Evolutionary conservation across 1,140 invertebrate genomes (phyloP).

Genomic region (Oscheius sp.): DNA sequence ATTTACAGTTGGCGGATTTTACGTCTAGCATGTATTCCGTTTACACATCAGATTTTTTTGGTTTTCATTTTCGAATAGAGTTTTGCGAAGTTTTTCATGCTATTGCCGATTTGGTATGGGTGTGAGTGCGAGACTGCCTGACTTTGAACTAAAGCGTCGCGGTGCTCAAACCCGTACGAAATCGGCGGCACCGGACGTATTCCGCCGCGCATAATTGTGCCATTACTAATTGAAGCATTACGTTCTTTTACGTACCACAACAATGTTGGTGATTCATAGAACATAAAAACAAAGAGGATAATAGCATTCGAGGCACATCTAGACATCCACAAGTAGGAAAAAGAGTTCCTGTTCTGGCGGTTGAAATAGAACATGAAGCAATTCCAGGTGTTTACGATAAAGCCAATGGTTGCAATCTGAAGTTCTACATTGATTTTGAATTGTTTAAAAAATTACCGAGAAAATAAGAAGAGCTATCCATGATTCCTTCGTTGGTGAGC

Average conservation of each 20-base stretch:
- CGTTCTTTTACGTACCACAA: background rate
- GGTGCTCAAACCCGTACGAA: background rate
- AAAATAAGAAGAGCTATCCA: too few relatives aligned
- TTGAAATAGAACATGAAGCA: background rate
- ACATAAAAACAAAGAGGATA: background rate
- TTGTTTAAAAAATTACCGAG: too few relatives aligned
- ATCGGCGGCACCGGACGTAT: background rate
- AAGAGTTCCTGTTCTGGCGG: background rate
- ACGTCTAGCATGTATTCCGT: too few relatives aligned
- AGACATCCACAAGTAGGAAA: background rate
- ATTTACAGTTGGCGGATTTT: background rate
- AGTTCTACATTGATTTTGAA: too few relatives aligned
- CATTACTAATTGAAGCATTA: background rate
- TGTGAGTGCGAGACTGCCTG: background rate
- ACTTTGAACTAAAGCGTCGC: background rate
- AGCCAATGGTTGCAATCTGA: background rate
- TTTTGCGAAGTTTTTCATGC: background rate
- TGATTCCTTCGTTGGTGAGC: too few relatives aligned
- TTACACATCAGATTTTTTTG: background rate
- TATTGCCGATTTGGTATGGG: background rate
- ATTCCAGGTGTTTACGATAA: background rate
- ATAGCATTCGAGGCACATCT: background rate
- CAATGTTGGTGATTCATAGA: background rate
- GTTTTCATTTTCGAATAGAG: background rate
- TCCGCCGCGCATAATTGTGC: background rate